Conservation (phyloP, 2,888 invertebrate species). For the Pilophorus perplexus region DNA sequence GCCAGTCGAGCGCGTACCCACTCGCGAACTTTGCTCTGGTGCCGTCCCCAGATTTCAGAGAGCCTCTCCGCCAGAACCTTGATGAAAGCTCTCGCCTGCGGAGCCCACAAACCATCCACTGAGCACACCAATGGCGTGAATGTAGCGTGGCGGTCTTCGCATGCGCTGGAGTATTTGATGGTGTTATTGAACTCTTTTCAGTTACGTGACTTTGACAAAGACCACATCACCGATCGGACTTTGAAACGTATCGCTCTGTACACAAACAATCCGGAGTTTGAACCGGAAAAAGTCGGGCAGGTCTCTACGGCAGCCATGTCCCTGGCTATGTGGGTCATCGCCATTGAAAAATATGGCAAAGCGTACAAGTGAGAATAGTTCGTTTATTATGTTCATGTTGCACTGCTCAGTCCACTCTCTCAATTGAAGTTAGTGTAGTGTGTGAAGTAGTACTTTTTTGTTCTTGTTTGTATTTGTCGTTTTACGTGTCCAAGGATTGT, state of each 20-base stretch:
- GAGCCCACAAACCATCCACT: no score
- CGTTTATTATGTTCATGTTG: neutral
- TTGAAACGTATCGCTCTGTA: constrained; percentile 77
- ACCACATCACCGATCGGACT: constrained; percentile 79
- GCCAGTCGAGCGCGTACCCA: no score
- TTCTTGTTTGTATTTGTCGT: no score
- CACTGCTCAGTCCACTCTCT: constrained; percentile 13
- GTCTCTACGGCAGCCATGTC: constrained; percentile 85
- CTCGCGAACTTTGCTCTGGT: no score
- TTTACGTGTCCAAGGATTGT: constrained; percentile 62
- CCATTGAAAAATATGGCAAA: constrained; percentile 87
- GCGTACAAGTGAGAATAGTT: constrained; percentile 65
- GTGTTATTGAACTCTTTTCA: constrained; percentile 50
- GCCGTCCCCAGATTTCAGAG: no score
- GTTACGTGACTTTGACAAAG: constrained; percentile 81
- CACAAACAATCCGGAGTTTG: constrained; percentile 77
- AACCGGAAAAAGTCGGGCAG: constrained; percentile 80
- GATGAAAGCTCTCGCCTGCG: no score
- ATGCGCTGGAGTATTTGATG: no score
- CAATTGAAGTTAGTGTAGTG: neutral
- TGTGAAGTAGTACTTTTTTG: no score
- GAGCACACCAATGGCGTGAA: no score
- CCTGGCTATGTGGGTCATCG: constrained; percentile 84
- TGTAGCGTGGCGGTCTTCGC: no score
- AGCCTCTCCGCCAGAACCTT: no score